These are phyloP conservation scores for Anarhynchus alexandrinus DNA, from an alignment of 2,113 vertebrate species.

Conservation along the genomic window DNA sequence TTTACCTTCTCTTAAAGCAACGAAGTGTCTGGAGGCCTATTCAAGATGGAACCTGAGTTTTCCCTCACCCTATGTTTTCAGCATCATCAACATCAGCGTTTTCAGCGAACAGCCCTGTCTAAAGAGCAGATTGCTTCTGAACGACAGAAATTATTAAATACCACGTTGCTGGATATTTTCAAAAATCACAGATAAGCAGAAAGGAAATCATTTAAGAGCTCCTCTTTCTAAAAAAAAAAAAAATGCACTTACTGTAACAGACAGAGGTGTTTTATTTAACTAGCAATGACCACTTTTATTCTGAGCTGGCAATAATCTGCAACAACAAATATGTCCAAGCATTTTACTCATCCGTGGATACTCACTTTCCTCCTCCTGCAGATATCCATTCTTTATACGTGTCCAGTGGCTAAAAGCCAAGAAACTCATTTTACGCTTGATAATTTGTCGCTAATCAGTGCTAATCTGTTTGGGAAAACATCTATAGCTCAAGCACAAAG, in stretches of 20 bases:
- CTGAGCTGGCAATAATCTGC: background rate
- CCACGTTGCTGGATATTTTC: background rate
- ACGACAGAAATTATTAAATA: background rate
- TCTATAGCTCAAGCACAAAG: background rate
- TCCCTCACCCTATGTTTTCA: background rate
- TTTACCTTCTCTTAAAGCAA: background rate
- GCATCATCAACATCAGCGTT: background rate
- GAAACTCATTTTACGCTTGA: slow-evolving; percentile 8
- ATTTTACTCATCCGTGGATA: background rate
- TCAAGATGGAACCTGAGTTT: background rate
- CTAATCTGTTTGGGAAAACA: slow-evolving; percentile 49
- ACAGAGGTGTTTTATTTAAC: background rate
- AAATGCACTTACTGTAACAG: background rate
- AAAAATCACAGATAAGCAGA: background rate
- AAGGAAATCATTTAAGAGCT: background rate
- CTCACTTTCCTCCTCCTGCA: background rate
- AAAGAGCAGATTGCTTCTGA: slow-evolving; percentile 12
- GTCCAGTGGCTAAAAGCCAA: slow-evolving; percentile 34
- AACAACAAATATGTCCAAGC: background rate
- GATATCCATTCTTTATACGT: background rate
- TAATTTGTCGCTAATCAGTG: slow-evolving; percentile 18
- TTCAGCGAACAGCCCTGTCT: slow-evolving; percentile 9
- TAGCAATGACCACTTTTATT: background rate
- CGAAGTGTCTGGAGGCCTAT: background rate
- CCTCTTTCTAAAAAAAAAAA: background rate